Evolutionary conservation across 2,888 invertebrate genomes (phyloP).

Genomic region (Autographa pulchrina): DNA sequence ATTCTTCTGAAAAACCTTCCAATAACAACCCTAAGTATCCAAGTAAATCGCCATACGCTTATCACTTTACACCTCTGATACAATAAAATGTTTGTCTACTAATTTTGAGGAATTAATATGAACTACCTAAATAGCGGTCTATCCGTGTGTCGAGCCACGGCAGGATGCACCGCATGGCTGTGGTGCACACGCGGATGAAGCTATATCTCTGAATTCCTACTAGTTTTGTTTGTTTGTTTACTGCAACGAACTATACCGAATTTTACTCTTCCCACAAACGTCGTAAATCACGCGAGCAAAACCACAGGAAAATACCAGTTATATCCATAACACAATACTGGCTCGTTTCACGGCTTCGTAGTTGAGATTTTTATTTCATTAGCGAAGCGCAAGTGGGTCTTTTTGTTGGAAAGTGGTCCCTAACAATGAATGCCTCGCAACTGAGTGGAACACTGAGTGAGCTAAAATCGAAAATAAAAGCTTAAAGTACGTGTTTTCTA

Average conservation of each 20-base stretch:
- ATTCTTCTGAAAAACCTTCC: no score
- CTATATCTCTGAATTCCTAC: not conserved
- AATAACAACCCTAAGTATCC: not conserved
- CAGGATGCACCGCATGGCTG: slow-evolving; percentile 5
- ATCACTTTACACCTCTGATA: not conserved
- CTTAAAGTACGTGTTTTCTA: slow-evolving; percentile 45
- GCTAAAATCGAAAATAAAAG: slow-evolving; percentile 54
- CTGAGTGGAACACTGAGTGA: slow-evolving; percentile 45
- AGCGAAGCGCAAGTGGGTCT: slow-evolving; percentile 46
- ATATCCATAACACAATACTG: slow-evolving; percentile 54
- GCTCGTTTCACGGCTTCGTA: slow-evolving; percentile 43
- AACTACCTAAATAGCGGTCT: not conserved
- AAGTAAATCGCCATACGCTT: not conserved
- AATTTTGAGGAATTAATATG: not conserved
- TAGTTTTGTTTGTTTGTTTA: slow-evolving; percentile 6
- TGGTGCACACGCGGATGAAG: not conserved
- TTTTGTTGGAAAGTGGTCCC: slow-evolving; percentile 45
- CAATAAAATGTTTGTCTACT: not conserved
- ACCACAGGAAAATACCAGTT: slow-evolving; percentile 48
- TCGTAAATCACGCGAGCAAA: slow-evolving; percentile 49
- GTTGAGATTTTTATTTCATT: slow-evolving; percentile 60
- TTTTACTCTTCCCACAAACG: slow-evolving; percentile 47
- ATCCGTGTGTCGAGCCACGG: not conserved
- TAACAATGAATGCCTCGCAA: slow-evolving; percentile 52
- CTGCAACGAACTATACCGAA: slow-evolving; percentile 28